Evolutionary conservation across 2,113 vertebrate genomes (phyloP), one percentile per base, ranked within the genome.

Genomic region (Rallus limicola): DNA sequence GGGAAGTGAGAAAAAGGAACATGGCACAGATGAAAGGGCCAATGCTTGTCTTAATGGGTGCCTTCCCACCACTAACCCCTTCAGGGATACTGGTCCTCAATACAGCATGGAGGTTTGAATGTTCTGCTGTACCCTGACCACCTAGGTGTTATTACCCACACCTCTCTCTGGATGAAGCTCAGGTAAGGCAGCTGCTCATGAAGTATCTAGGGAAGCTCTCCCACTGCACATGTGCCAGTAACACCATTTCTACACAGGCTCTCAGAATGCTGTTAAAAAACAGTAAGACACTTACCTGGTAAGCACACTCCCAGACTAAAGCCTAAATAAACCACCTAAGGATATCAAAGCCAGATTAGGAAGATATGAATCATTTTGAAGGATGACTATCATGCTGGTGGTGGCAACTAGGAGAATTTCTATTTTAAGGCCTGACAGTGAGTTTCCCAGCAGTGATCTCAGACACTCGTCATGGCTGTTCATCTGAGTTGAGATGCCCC

Each of bases 401-500:
- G 83, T 82, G 53, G 60, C 87, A 88, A 78, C 26, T 5, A 81
- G 87, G 16, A 82, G 53, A 25, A 56, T n/a, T 93, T 86, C 94
- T 95, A 88, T 93, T 88, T 50, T 69, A 72, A 86, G 88, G 70
- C 3, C 71, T 72, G 79, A 86, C 81, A 87, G 63, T 4, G 28
- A 95, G 76, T 95, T 96, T 90, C 91, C 93, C 16, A 3, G 87
- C 70, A 28, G 11, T 90, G 90, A 94, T 21, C 90, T 93, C 95
- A 94, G 84, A 26, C 29, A 71, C 58, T 62, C 8, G 74, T 86
- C 95, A 95, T 14, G 52, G 79, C 62, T 55, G 21, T 16, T 79
- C 84, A 68, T 59, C 82, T 29, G 31, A 75, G 42, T 9, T 24
- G 21, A 64, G 70, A 67, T n/a, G 20, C 5, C 70, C 88, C 69